These are phyloP conservation scores for Lagopus muta DNA, from an alignment of 2,113 vertebrate genomes.

Conservation along the genomic window DNA sequence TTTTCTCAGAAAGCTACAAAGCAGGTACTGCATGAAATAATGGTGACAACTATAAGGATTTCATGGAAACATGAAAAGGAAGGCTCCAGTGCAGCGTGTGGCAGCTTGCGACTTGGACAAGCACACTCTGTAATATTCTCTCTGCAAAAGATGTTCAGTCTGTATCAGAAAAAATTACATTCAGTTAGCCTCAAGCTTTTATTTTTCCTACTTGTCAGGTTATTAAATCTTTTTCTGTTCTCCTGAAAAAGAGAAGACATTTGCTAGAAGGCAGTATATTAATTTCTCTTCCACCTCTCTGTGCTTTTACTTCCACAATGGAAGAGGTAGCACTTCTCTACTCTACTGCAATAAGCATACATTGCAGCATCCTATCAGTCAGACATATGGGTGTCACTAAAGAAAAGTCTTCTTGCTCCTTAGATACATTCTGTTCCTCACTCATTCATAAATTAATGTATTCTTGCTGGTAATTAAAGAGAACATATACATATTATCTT, in stretches of 20 bases:
- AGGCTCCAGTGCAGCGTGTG: fast-evolving
- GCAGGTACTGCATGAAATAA: not conserved
- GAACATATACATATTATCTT: not conserved
- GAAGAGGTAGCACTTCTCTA: not conserved
- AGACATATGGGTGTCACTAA: not conserved
- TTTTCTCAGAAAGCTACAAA: not conserved
- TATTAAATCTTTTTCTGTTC: not conserved
- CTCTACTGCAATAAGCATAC: not conserved
- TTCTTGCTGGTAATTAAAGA: not conserved
- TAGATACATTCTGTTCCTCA: not conserved
- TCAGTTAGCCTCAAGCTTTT: not conserved
- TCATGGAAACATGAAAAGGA: not conserved
- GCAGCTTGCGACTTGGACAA: not conserved
- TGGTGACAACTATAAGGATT: not conserved
- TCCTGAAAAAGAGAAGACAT: not conserved
- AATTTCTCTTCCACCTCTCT: not conserved
- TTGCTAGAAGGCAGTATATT: not conserved
- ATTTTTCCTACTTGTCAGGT: not conserved
- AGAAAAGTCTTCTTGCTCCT: not conserved
- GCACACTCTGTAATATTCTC: not conserved
- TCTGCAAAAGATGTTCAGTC: not conserved
- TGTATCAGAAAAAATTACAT: not conserved
- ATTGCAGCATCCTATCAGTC: not conserved
- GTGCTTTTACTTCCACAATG: not conserved
- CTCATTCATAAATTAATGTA: not conserved